These are phyloP conservation scores for Drusus annulatus DNA, from an alignment of 1,140 invertebrate genomes.

Conservation along the genomic window DNA sequence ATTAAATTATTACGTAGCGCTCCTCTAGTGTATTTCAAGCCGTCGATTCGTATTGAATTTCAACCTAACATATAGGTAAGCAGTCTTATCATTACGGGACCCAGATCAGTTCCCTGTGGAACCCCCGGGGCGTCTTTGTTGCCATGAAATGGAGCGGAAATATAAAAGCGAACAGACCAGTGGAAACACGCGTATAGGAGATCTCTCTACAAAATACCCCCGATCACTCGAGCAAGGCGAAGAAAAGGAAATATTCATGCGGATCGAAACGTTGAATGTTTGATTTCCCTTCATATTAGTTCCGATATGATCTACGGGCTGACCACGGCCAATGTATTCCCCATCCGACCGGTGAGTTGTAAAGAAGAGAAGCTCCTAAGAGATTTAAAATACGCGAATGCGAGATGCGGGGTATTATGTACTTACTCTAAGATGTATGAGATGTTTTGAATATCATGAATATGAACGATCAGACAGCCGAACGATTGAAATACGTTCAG, in stretches of 20 bases:
- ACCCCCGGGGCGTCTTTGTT: constrained; percentile 4
- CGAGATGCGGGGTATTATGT: too few relatives aligned
- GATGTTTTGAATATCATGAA: too few relatives aligned
- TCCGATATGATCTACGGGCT: too few relatives aligned
- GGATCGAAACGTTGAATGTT: neutral
- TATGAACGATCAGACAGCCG: too few relatives aligned
- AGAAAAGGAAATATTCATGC: neutral
- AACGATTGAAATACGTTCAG: too few relatives aligned
- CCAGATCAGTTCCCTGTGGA: constrained; percentile 3
- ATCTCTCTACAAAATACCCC: constrained; percentile 20
- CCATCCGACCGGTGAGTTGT: too few relatives aligned
- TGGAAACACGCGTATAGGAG: constrained; percentile 9
- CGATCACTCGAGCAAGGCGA: neutral
- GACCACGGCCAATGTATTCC: too few relatives aligned
- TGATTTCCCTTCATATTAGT: neutral
- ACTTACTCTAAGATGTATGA: too few relatives aligned
- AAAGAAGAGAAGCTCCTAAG: too few relatives aligned
- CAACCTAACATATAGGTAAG: constrained; percentile 12
- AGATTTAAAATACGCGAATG: too few relatives aligned
- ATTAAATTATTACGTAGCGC: too few relatives aligned
- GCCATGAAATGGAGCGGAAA: constrained; percentile 22
- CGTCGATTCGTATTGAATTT: neutral
- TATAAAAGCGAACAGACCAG: constrained; percentile 26
- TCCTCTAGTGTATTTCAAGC: too few relatives aligned
- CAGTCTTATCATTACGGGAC: constrained; percentile 17